A percentile compares a stretch with the other conserved stretches of the same genome.
These are phyloP conservation scores for Tragopan temminckii DNA, from an alignment of 2,797 vertebrate genomes.

Conservation along the genomic window DNA sequence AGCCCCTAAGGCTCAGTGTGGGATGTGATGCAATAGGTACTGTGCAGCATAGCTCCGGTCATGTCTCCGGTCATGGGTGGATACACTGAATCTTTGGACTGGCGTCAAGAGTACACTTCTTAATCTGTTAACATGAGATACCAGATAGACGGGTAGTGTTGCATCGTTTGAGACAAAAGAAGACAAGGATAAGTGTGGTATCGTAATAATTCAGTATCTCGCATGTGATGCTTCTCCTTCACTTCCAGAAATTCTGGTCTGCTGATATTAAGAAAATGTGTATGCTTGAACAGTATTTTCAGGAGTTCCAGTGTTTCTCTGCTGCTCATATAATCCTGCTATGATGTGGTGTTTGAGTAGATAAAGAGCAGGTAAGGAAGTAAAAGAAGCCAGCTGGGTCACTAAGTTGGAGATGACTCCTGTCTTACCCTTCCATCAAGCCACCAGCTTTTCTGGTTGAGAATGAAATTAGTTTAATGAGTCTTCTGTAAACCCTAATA, in stretches of 20 bases:
- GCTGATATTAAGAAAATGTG: neutral
- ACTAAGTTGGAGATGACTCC: neutral
- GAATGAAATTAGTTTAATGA: neutral
- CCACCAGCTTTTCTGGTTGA: neutral
- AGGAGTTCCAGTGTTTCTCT: neutral
- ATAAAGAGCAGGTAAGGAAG: neutral
- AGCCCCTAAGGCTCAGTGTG: neutral
- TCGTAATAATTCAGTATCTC: neutral
- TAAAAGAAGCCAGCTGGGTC: neutral
- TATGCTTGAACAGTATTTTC: neutral
- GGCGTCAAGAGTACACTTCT: neutral
- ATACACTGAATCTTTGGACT: neutral
- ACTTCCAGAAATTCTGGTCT: neutral
- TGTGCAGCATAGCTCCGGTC: fast-evolving
- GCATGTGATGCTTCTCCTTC: fast-evolving
- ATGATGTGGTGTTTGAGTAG: neutral
- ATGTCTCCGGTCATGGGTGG: neutral
- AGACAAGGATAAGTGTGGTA: neutral
- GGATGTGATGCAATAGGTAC: fast-evolving
- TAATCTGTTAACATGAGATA: neutral
- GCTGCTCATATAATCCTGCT: neutral
- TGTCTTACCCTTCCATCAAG: neutral
- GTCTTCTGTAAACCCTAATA: neutral
- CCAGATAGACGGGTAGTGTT: neutral
- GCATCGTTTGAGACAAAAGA: neutral